Percentiles rank a stretch among this genome's conserved stretches.
Conservation (phyloP, 2,888 invertebrate genomes). For the Coremacera marginata region DNA sequence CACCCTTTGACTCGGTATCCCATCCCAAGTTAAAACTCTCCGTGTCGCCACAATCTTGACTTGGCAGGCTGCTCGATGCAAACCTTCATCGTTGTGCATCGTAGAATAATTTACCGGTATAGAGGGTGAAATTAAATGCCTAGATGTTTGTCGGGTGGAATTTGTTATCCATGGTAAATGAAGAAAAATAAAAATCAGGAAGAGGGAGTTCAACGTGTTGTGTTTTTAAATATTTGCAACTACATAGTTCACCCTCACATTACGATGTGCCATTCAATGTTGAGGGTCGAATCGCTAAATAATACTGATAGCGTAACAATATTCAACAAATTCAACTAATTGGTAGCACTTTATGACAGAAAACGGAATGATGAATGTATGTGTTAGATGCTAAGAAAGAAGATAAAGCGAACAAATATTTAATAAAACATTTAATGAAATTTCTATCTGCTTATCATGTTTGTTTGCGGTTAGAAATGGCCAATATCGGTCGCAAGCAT, state of each 20-base stretch:
- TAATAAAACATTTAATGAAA: too few relatives aligned
- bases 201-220: neutral
- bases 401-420: too few relatives aligned
- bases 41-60: neutral
- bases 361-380: neutral
- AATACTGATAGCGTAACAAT: conserved; percentile 4
- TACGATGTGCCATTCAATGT: neutral
- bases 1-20: neutral
- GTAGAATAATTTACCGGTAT: neutral
- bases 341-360: neutral
- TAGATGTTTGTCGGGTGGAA: neutral
- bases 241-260: conserved; percentile 6
- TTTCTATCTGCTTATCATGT: too few relatives aligned
- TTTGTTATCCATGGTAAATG: neutral
- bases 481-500: too few relatives aligned
- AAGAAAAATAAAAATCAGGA: neutral
- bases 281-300: conserved; percentile 5
- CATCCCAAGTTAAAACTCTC: neutral
- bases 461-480: too few relatives aligned
- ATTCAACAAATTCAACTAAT: neutral
- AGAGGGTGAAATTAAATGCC: neutral
- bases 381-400: neutral
- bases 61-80: neutral
- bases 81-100: neutral
- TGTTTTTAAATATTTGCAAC: neutral